These are phyloP conservation scores for Callionymus lyra DNA, from an alignment of 2,113 vertebrate species.

Conservation along the genomic window DNA sequence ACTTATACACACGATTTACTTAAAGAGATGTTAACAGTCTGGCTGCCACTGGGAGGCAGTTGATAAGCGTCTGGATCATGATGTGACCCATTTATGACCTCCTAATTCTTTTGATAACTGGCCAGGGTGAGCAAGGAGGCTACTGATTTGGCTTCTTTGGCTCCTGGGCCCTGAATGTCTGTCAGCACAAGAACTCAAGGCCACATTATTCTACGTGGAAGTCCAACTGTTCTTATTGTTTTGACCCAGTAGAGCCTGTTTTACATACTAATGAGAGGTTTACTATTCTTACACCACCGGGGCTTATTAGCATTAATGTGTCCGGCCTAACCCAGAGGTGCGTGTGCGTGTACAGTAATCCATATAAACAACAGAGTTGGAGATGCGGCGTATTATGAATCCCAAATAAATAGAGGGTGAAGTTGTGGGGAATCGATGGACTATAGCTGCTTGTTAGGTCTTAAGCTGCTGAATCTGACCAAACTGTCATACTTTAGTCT, in stretches of 20 bases:
- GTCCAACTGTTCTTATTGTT: constrained; percentile 50
- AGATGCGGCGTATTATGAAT: constrained; percentile 13
- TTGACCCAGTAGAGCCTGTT: constrained; percentile 42
- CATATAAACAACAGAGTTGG: constrained; percentile 25
- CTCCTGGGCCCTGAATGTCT: constrained; percentile 38
- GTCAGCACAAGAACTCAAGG: constrained; percentile 49
- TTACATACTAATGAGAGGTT: constrained; percentile 59
- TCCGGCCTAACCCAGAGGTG: constrained; percentile 14
- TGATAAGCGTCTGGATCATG: constrained; percentile 53
- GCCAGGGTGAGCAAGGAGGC: constrained; percentile 49
- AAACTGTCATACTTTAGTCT: constrained; percentile 16
- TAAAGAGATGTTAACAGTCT: constrained; percentile 53
- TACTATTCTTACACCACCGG: constrained; percentile 20
- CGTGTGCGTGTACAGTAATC: constrained; percentile 16
- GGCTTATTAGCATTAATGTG: constrained; percentile 14
- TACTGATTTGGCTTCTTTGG: constrained; percentile 36
- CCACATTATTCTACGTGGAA: constrained; percentile 47
- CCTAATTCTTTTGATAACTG: constrained; percentile 42
- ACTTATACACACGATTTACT: constrained; percentile 51
- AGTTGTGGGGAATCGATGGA: constrained; percentile 38
- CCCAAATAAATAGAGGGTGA: constrained; percentile 35
- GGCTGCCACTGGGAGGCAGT: constrained; percentile 38
- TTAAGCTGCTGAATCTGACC: constrained; percentile 21
- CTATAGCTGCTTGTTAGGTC: constrained; percentile 27
- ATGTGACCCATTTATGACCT: constrained; percentile 43